Conservation (phyloP, 2,113 vertebrate genomes). For the Onychorhynchus coronatus region DNA sequence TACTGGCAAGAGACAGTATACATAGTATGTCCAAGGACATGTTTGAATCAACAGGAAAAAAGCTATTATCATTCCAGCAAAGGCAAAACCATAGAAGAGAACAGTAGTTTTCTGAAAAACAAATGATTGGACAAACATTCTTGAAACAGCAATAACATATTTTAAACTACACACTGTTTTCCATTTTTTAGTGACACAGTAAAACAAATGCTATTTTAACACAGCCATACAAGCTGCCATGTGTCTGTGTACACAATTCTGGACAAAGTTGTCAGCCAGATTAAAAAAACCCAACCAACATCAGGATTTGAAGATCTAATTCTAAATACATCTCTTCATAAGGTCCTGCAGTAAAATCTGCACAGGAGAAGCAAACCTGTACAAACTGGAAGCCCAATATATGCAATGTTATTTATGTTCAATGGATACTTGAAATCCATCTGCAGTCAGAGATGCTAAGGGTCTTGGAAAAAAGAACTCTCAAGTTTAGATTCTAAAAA, state of each 20-base stretch:
- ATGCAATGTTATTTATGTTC: not conserved
- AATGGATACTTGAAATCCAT: not conserved
- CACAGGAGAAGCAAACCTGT: not conserved
- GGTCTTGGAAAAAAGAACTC: not conserved
- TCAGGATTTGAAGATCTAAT: not conserved
- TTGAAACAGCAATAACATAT: not conserved
- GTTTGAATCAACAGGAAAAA: conserved; percentile 87
- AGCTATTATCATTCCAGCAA: conserved; percentile 71
- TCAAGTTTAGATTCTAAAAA: not conserved
- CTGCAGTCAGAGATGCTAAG: not conserved
- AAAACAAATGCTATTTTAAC: not conserved
- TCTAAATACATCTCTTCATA: not conserved
- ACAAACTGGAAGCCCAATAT: not conserved
- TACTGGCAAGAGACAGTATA: conserved; percentile 93
- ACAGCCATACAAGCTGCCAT: not conserved
- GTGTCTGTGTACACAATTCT: not conserved
- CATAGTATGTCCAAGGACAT: conserved; percentile 88
- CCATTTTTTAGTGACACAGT: not conserved
- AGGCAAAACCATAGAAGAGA: conserved; percentile 69
- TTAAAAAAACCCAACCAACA: not conserved
- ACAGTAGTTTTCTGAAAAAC: conserved; percentile 73
- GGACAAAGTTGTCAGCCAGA: not conserved
- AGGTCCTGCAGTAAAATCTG: not conserved
- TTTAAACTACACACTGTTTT: not conserved
- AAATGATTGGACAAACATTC: conserved; percentile 7